A percentile compares a stretch with the other conserved stretches of the same genome.
Conservation (phyloP, 2,888 invertebrate genomes). For the Epirrhoe alternata region DNA sequence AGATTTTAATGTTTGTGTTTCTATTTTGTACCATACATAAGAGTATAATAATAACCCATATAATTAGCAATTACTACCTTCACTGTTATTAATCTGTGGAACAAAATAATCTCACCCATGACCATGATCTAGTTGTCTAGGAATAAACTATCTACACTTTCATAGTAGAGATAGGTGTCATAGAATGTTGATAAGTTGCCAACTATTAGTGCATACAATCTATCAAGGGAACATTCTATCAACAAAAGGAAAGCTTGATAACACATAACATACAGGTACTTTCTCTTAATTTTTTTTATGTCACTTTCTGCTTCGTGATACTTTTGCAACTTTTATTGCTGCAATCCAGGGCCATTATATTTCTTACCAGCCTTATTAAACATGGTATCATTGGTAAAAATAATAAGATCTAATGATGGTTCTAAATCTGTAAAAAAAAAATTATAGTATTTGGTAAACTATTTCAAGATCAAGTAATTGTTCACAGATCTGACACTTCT, state of each 20-base stretch:
- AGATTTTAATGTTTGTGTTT: not conserved
- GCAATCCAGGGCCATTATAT: not conserved
- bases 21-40: not conserved
- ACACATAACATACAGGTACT: not conserved
- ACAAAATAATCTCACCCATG: conserved; percentile 28
- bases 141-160: conserved; percentile 38
- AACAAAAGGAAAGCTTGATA: conserved; percentile 5
- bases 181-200: conserved; percentile 40
- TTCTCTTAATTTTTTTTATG: not conserved
- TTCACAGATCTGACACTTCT: conserved; percentile 64
- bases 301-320: not conserved
- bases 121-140: conserved; percentile 41
- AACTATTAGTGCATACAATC: conserved; percentile 35
- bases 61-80: not conserved
- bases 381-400: too few species aligned
- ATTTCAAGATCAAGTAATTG: conserved; percentile 3
- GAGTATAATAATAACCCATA: not conserved
- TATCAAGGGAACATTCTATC: conserved; percentile 20
- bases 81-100: not conserved
- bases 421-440: too few species aligned
- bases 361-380: too few species aligned
- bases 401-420: too few species aligned
- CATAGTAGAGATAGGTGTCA: conserved; percentile 32
- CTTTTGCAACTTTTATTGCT: not conserved
- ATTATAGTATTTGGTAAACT: not conserved